These are phyloP conservation scores for Cephus rjabovi DNA, from an alignment of 2,888 invertebrate genomes.

Conservation along the genomic window DNA sequence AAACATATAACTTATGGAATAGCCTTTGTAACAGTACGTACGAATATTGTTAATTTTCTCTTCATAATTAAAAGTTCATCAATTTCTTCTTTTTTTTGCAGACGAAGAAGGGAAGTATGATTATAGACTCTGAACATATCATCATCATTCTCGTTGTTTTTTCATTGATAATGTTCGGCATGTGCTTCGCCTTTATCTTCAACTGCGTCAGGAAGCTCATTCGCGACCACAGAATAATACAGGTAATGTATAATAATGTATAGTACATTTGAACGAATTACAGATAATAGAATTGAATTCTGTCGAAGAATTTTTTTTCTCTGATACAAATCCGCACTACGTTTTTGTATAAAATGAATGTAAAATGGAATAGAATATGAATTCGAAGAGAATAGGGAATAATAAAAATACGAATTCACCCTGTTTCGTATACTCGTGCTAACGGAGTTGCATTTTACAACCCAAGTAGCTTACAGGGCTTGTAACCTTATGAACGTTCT, in stretches of 20 bases:
- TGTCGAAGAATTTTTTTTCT: too few relatives aligned
- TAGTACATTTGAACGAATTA: neutral
- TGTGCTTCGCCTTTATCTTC: constrained; percentile 89
- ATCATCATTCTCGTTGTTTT: constrained; percentile 90
- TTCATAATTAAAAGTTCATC: neutral
- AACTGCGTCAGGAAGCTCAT: constrained; percentile 89
- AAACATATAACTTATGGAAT: neutral
- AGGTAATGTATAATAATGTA: constrained; percentile 70
- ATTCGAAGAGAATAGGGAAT: too few relatives aligned
- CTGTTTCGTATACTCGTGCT: too few relatives aligned
- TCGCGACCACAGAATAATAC: constrained; percentile 87
- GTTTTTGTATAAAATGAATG: too few relatives aligned
- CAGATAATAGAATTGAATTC: too few relatives aligned
- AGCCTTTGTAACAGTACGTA: neutral
- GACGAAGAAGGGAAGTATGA: constrained; percentile 37
- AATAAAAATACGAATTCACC: too few relatives aligned
- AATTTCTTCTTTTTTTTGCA: constrained; percentile 35
- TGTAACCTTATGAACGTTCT: too few relatives aligned
- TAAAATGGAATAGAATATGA: too few relatives aligned
- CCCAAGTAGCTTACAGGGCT: too few relatives aligned
- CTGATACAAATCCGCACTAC: too few relatives aligned
- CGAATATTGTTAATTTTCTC: neutral
- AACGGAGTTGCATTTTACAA: too few relatives aligned
- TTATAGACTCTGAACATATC: constrained; percentile 77
- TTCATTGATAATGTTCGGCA: constrained; percentile 86